Evolutionary conservation across 2,888 invertebrate species (phyloP), one percentile per base, ranked within the genome.

Genomic region (Eutolmus rufibarbis): DNA sequence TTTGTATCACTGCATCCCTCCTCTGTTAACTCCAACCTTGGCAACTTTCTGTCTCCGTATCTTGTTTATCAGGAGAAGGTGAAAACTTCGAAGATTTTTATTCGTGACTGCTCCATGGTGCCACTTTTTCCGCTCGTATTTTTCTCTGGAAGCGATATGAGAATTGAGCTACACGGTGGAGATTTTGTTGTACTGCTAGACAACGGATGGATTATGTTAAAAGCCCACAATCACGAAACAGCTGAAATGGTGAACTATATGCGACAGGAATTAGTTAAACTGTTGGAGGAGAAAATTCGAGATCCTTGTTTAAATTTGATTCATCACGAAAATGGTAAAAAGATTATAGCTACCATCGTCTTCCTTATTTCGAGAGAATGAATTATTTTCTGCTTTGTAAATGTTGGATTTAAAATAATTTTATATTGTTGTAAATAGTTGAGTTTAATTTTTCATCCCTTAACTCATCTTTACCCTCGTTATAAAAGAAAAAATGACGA

Each of bases 1-100:
- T 95, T 94, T 90, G 97, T 97, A 0, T 93, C 94, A 16, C 92
- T 97, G 1, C 97, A 97, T 92, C 97, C 97, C 0, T 96, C 96
- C 0, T 97, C 97, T 0, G 94, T 97, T 0, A 96, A 96, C 91
- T 95, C 95, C 2, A 93, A 92, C 9, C 93, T 95, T 0, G 94
- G 94, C 0, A 93, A 95, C 90, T 97, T 95, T 91, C 93, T 94
- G 9, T 96, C 96, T 90, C 96, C 97, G 0, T 97, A 96, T 90
- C 91, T 97, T 74, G 96, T 97, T 34, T 97, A 95, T 90, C 97
- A 97, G 91, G 97, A 97, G 91, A 97, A 97, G 91, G 95, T 97
- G 28, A 96, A 96, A 91, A 97, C 97, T 0, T 95, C 95, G 3
- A 94, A 95, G 90, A 95, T 97, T 46, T 97, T 95, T 90, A 96